Conservation (phyloP, 1,140 invertebrate genomes). For the Ceratosolen fusciceps region DNA sequence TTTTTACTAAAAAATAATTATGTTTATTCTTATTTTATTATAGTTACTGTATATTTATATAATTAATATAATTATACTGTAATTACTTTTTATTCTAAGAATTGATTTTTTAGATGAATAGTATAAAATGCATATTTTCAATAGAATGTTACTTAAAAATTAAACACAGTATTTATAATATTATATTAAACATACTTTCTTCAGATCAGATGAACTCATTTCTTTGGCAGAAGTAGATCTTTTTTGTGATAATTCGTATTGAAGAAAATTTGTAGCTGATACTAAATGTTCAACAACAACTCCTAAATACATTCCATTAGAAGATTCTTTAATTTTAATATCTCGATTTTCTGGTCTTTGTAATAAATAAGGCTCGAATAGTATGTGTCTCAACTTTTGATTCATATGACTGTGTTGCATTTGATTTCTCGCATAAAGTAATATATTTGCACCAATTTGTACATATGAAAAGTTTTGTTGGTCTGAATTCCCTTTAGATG, state of each 20-base stretch:
- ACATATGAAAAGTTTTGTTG: constrained; percentile 61
- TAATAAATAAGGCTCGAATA: constrained; percentile 66
- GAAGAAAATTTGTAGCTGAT: constrained; percentile 61
- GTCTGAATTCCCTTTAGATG: constrained; percentile 53
- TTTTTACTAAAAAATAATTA: too few species aligned
- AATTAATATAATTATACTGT: too few species aligned
- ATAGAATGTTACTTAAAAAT: too few species aligned
- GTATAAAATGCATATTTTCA: too few species aligned
- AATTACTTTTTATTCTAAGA: too few species aligned
- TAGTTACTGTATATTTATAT: too few species aligned
- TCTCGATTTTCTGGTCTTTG: constrained; percentile 56
- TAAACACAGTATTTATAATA: too few species aligned
- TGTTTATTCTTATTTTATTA: too few species aligned
- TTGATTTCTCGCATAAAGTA: constrained; percentile 77
- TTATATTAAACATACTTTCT: constrained; percentile 59
- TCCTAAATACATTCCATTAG: constrained; percentile 62
- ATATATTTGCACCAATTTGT: constrained; percentile 79
- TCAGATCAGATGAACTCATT: constrained; percentile 66
- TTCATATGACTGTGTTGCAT: constrained; percentile 69
- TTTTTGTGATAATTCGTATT: constrained; percentile 63
- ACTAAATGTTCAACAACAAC: constrained; percentile 65
- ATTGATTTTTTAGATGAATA: too few species aligned
- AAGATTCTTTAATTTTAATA: constrained; percentile 57
- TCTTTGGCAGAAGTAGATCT: constrained; percentile 59
- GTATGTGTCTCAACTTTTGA: constrained; percentile 66